Conservation (phyloP, 2,888 invertebrate genomes). For the Drosophila nr. perissopoda region DNA sequence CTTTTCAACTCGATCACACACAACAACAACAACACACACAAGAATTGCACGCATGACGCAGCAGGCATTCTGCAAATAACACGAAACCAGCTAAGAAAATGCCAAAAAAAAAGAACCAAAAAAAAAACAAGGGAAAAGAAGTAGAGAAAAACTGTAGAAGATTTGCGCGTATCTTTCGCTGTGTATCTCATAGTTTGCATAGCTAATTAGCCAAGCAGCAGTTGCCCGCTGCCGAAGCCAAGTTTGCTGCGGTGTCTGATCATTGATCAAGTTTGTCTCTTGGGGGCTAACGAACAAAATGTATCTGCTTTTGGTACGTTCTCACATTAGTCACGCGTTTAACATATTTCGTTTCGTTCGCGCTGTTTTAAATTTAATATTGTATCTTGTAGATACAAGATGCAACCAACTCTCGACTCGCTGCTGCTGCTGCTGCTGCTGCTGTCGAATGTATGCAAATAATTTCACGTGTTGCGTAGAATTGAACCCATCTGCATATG, state of each 20-base stretch:
- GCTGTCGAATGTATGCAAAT: constrained; percentile 65
- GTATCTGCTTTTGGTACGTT: constrained; percentile 67
- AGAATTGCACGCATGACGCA: constrained; percentile 74
- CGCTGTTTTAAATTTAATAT: constrained; percentile 75
- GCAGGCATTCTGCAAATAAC: constrained; percentile 60
- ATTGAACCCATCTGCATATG: constrained; percentile 71
- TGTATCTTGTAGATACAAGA: constrained; percentile 65
- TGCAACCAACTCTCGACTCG: not conserved
- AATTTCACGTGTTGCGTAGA: constrained; percentile 79
- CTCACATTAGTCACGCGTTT: constrained; percentile 82
- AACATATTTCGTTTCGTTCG: constrained; percentile 77
- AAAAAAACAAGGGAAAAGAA: constrained; percentile 1
- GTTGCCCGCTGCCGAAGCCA: constrained; percentile 8
- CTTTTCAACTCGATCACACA: constrained; percentile 53
- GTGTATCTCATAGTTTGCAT: constrained; percentile 81
- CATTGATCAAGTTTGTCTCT: constrained; percentile 62
- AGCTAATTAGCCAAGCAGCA: constrained; percentile 72
- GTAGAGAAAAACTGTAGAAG: constrained; percentile 35
- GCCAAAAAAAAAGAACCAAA: constrained; percentile 19
- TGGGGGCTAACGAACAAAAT: constrained; percentile 70
- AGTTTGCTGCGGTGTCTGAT: constrained; percentile 51
- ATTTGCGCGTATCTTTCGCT: constrained; percentile 68
- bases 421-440: constrained; percentile 2
- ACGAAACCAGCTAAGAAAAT: constrained; percentile 23
- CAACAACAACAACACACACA: not conserved